Evolutionary conservation across 2,797 vertebrate genomes (phyloP), one percentile per base, ranked within the genome.

Genomic region (Mallotus villosus): DNA sequence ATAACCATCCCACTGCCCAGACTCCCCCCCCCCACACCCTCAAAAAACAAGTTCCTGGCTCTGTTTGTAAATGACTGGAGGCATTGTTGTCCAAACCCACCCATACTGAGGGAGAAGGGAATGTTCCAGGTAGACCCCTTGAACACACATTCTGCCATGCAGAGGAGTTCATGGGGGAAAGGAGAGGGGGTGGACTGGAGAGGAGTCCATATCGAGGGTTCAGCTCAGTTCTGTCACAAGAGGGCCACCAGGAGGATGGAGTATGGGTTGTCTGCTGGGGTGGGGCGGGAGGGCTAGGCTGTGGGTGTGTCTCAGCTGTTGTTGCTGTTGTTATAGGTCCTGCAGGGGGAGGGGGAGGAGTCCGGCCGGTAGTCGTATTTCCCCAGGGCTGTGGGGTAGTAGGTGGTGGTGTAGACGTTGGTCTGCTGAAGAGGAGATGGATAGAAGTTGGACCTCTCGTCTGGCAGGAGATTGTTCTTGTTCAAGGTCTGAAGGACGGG

Each of bases 321-420:
- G 87, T 96, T 94, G 83, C 90, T 93, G 90, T 97, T 93, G 88
- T 96, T 94, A 92, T 97, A 98, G 94, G 94, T 96, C 91, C 96
- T 94, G 92, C 97, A 98, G 1, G 97, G 95, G 0, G 97, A 97
- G 25, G 97, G 95, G 5, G 97, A 97, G 32, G 96, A 92, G 85
- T 98, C 98, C 0, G 97, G 95, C 76, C 97, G 93, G 93, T 98
- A 99, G 91, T 96, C 96, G 24, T 94, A 98, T 80, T 99, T 99
- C 78, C 95, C 95, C 73, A 98, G 92, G 0, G 95, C 92, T 49
- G 96, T 94, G 67, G 97, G 97, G 72, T 99, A 98, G 89, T 99
- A 99, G 51, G 97, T 99, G 84, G 97, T 98, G 0, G 97, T 98
- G 90, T 99, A 99, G 81, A 99, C 97, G 0, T 99, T 99, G 17